Evolutionary conservation across 2,888 invertebrate genomes (phyloP), one percentile per base, ranked within the genome.

Genomic region (Polyommatus icarus): DNA sequence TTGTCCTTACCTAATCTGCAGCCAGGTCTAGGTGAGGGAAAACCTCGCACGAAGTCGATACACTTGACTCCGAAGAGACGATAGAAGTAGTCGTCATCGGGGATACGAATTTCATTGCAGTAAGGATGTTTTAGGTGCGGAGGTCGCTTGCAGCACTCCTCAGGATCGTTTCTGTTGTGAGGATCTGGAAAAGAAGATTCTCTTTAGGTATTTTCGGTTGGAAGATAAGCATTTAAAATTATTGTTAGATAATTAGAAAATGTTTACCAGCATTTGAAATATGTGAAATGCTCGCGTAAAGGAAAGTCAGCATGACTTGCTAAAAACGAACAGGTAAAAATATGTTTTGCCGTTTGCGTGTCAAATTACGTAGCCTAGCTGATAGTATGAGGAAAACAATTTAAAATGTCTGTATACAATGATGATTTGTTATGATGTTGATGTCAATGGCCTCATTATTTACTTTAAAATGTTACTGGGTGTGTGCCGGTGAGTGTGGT

Each of bases 21-120:
- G 83, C 98, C 97, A 76, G 98, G 97, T 84, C 98, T 95, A 12
- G 97, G 97, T 1, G 97, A 97, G 18, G 98, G 98, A 89, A 98
- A 97, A 67, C 97, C 98, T 84, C 98, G 95, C 15, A 98, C 98
- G 86, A 98, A 98, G 90, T 98, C 97, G 87, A 98, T 96, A 87
- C 98, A 98, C 86, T 96, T 96, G 76, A 98, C 97, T 82, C 96
- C 96, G 89, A 97, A 98, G 67, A 97, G 93, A 6, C 97, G 95
- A 94, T 97, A 98, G 95, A 98, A 98, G 88, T 98, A 97, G 88
- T 98, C 98, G 86, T 98, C 97, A 82, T 97, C 97, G 0, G 98
- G 98, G 76, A 98, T 96, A 78, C 95, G 94, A 84, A 98, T 98
- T 92, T 98, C 98, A 90, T 98, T 96, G 87, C 98, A 98, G 88